A percentile compares a stretch with the other conserved stretches of the same genome.
These are phyloP conservation scores for Platerodrilus igneus DNA, from an alignment of 2,888 invertebrate genomes.

Conservation along the genomic window DNA sequence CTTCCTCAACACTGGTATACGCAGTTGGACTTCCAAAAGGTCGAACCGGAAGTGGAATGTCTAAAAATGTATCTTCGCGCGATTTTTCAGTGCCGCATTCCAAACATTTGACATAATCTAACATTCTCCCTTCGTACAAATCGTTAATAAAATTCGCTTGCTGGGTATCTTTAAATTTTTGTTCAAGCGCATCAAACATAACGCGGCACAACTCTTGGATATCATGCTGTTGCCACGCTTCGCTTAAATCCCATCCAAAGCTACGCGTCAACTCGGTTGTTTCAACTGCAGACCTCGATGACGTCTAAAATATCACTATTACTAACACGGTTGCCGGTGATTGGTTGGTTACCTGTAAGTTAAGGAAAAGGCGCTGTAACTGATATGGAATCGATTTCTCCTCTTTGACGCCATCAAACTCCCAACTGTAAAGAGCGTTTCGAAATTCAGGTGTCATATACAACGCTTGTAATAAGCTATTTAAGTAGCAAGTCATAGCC, in stretches of 20 bases:
- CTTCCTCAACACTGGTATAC: conserved; percentile 77
- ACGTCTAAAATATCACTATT: conserved; percentile 70
- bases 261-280: conserved; percentile 82
- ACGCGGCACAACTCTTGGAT: conserved; percentile 85
- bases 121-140: conserved; percentile 71
- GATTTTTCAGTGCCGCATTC: conserved; percentile 80
- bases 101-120: conserved; percentile 84
- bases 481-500: conserved; percentile 90
- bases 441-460: conserved; percentile 92
- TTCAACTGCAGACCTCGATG: conserved; percentile 71
- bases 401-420: conserved; percentile 67
- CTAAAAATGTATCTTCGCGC: conserved; percentile 76
- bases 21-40: conserved; percentile 74
- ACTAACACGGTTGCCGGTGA: too few species aligned
- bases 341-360: conserved; percentile 60
- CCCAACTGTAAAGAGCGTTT: conserved; percentile 82
- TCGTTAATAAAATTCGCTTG: conserved; percentile 78
- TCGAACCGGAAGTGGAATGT: conserved; percentile 79
- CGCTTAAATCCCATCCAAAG: conserved; percentile 86
- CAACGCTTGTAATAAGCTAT: conserved; percentile 80
- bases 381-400: conserved; percentile 78
- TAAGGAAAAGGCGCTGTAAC: conserved; percentile 78
- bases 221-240: conserved; percentile 91
- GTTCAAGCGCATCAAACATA: conserved; percentile 86
- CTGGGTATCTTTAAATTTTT: conserved; percentile 75